Base-by-base conservation (phyloP, 2,888 invertebrate genomes). In the Sphaerophoria taeniata region DNA sequence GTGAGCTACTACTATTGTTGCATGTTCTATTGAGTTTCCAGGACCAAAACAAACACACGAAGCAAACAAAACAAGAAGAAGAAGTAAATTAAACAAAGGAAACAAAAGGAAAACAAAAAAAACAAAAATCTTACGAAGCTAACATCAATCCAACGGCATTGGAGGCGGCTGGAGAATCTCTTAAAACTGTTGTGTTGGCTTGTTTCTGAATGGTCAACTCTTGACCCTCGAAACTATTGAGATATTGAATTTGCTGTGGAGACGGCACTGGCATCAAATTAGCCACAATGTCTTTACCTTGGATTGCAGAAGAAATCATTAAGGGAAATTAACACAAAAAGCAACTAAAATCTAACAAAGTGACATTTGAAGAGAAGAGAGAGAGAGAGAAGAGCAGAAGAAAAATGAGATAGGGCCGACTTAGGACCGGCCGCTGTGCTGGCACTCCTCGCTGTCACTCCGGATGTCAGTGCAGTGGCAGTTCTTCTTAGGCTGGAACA, bases 181-280 rank as follows among this genome's bases (percentile, higher is more conserved):
- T 61, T 45, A 85, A 34, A 65, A 80, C 77, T 5, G 73, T 97
- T 51, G 97, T 97, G 91, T 98, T 98, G 63, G 98, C 97, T 93
- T 98, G 98, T 92, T 98, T 98, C 91, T 98, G 98, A 93, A 98
- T 98, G 89, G 98, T 98, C 90, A 98, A 93, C 93, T 98, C 98
- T 94, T 98, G 98, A 87, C 98, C 98, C 94, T 98, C 98, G 92
- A 98, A 98, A 89, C 97, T 96, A 93, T 97, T 98, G 90, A 98
- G 95, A 93, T 98, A 98, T 89, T 97, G 97, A 91, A 98, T 98
- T 94, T 98, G 98, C 93, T 98, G 98, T 77, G 98, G 98, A 87
- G 98, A 98, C 88, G 98, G 98, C 89, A 98, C 98, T 87, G 98
- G 98, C 96, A 98, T 97, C 90, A 98, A 94, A 92, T 97, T 98